Conservation (phyloP, 2,113 vertebrate genomes). For the Mormyrus lacerda region DNA sequence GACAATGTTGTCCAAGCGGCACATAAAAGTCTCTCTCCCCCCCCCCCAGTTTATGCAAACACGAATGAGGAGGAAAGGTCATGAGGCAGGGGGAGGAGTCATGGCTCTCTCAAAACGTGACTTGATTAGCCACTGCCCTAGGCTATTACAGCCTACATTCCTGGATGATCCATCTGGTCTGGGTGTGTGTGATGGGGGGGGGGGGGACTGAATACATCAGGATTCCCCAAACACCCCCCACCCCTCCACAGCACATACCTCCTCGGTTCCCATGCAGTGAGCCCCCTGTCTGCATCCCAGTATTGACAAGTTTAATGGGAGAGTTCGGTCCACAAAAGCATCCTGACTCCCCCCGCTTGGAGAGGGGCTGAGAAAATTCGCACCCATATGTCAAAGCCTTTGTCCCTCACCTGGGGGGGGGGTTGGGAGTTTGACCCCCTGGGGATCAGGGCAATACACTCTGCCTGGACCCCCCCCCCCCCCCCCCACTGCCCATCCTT, state of each 20-base stretch:
- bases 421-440: conserved; percentile 25
- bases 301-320: conserved; percentile 45
- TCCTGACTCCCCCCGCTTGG: conserved; percentile 26
- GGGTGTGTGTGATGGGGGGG: conserved; percentile 8
- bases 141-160: conserved; percentile 4
- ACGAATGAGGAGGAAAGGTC: not conserved
- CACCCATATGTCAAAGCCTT: conserved; percentile 38
- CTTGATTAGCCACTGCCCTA: conserved; percentile 7
- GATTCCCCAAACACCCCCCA: conserved; percentile 26
- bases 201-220: conserved; percentile 23
- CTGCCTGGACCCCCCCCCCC: no score
- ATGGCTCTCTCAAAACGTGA: not conserved
- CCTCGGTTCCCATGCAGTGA: conserved; percentile 41
- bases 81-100: not conserved
- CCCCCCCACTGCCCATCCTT: not conserved
- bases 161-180: conserved; percentile 11
- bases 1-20: not conserved
- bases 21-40: not conserved
- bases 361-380: conserved; percentile 49
- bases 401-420: conserved; percentile 33
- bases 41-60: not conserved
- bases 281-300: conserved; percentile 34
- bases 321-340: conserved; percentile 36
- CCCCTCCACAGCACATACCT: not conserved
- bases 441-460: conserved; percentile 32